phyloP scores from a whole-genome alignment of 2,113 vertebrate species.

The Eira barbara region DNA sequence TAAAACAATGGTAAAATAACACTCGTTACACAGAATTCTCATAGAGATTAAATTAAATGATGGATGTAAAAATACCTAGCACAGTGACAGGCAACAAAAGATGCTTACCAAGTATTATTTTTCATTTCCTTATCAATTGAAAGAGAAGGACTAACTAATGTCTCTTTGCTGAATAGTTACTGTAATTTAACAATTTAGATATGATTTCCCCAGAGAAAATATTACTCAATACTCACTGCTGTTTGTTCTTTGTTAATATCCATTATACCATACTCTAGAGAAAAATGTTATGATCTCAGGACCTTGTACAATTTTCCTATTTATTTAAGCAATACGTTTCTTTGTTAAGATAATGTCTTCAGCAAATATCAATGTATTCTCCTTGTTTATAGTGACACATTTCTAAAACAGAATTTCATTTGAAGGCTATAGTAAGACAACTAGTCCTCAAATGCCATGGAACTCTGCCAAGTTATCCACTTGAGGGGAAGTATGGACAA shows the following conservation, averaged over 20 bases:
- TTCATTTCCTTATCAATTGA: neutral
- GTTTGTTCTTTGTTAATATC: neutral
- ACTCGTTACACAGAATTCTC: neutral
- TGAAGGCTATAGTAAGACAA: neutral
- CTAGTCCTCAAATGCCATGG: neutral
- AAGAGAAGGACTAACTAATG: neutral
- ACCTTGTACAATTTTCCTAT: neutral
- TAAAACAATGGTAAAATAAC: neutral
- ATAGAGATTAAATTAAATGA: neutral
- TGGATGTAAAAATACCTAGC: neutral
- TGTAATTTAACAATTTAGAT: neutral
- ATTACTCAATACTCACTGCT: neutral
- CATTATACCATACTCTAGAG: neutral
- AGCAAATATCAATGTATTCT: neutral
- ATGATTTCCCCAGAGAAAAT: neutral
- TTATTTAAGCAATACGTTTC: neutral
- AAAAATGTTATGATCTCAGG: neutral
- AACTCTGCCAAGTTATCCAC: neutral
- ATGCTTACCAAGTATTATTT: neutral
- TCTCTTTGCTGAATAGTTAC: neutral
- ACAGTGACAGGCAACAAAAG: neutral
- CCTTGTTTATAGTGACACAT: neutral
- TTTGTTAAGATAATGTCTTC: neutral
- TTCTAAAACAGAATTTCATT: neutral
- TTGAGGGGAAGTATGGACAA: neutral